phyloP scores from a whole-genome alignment of 2,888 invertebrate genomes.

The Drosophila demipolita region DNA sequence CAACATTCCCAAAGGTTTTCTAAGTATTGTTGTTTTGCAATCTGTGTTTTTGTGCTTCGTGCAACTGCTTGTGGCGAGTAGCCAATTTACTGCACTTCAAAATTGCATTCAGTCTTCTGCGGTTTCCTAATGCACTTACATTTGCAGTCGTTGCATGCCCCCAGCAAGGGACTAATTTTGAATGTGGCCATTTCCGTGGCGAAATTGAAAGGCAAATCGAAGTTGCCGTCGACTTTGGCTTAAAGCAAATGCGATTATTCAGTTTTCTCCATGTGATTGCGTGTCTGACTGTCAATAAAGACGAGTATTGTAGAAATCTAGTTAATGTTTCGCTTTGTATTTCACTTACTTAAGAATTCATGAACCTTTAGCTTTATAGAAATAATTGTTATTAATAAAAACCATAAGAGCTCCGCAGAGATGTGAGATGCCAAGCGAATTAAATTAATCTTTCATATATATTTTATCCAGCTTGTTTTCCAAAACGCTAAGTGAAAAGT shows the following conservation, averaged over 20 bases:
- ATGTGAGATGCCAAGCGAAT: background rate
- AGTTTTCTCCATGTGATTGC: slow-evolving; percentile 2
- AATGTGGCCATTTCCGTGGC: slow-evolving; percentile 35
- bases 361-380: background rate
- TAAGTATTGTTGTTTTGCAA: background rate
- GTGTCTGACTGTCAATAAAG: slow-evolving; percentile 4
- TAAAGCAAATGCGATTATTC: slow-evolving; percentile 27
- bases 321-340: slow-evolving; percentile 7
- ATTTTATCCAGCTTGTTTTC: too few species aligned
- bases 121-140: slow-evolving; percentile 39
- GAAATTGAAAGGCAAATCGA: slow-evolving; percentile 28
- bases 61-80: background rate
- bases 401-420: background rate
- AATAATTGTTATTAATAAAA: background rate
- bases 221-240: slow-evolving; percentile 15
- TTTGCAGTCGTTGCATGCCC: background rate
- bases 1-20: background rate
- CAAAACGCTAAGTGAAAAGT: background rate
- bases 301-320: slow-evolving; percentile 5
- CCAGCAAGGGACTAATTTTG: background rate
- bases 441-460: background rate
- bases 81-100: background rate
- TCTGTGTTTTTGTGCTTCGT: background rate
- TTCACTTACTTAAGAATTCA: background rate
- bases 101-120: slow-evolving; percentile 25